A percentile compares a stretch with the other conserved stretches of the same genome.
phyloP scores from a whole-genome alignment of 2,113 vertebrate species.

The Pagrus major region DNA sequence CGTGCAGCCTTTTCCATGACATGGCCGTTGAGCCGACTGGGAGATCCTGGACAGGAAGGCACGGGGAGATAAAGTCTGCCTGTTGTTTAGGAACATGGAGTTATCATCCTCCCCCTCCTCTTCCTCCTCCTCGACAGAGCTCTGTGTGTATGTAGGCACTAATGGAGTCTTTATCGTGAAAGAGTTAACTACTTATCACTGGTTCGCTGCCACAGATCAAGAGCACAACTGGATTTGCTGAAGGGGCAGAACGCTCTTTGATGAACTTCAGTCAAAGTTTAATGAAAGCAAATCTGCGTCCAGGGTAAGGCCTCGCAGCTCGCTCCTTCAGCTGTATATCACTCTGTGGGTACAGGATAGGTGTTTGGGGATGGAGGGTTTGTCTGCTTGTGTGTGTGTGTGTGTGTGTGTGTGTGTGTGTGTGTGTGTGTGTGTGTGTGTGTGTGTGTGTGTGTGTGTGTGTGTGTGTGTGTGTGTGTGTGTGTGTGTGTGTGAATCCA shows the following conservation, averaged over 20 bases:
- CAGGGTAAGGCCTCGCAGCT: neutral
- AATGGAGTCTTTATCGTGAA: constrained; percentile 71
- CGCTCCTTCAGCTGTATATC: constrained; percentile 5
- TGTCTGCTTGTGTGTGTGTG: neutral
- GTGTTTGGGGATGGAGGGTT: neutral
- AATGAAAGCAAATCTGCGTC: constrained; percentile 46
- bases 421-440: neutral
- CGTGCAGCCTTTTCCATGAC: neutral
- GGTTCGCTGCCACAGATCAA: constrained; percentile 56
- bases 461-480: neutral
- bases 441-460: neutral
- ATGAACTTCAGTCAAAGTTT: constrained; percentile 72
- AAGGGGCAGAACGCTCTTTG: constrained; percentile 58
- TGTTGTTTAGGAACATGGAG: constrained; percentile 74
- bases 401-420: neutral
- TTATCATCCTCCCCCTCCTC: constrained; percentile 45
- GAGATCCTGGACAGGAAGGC: constrained; percentile 70
- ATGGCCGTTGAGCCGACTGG: constrained; percentile 26
- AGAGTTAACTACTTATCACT: constrained; percentile 69
- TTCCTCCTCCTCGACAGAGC: neutral
- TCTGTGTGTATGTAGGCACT: constrained; percentile 26
- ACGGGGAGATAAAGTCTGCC: constrained; percentile 62
- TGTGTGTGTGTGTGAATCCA: neutral
- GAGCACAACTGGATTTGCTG: constrained; percentile 61
- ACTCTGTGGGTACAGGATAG: neutral